Percentiles rank a stretch among this genome's conserved stretches.
These are phyloP conservation scores for Neolamprologus tretocephalus DNA, from an alignment of 2,113 vertebrate species.

Conservation along the genomic window DNA sequence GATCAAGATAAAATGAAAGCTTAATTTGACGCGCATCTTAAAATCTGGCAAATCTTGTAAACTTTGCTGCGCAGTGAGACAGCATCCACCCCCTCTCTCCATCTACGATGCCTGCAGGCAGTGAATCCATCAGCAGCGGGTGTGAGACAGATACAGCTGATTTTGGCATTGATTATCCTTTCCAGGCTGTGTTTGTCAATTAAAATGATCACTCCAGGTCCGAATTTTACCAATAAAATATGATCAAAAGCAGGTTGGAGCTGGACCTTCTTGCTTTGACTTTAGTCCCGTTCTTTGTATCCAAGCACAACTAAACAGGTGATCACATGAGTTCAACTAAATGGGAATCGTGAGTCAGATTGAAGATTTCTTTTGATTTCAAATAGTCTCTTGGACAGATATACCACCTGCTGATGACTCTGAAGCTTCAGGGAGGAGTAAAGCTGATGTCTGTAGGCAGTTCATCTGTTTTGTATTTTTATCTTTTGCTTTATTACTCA, in stretches of 20 bases:
- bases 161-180: neutral
- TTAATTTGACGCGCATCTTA: neutral
- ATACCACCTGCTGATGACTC: neutral
- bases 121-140: neutral
- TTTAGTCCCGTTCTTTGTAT: neutral
- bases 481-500: neutral
- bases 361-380: neutral
- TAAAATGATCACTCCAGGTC: neutral
- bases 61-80: neutral
- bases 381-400: neutral
- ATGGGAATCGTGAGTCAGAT: neutral
- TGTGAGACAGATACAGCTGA: neutral
- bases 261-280: neutral
- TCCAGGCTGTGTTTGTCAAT: neutral
- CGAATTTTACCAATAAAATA: neutral
- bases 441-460: neutral
- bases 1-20: neutral
- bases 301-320: neutral
- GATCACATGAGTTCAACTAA: neutral
- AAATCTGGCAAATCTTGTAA: neutral
- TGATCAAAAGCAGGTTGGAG: neutral
- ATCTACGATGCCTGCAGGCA: neutral
- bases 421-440: neutral
- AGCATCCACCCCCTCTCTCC: neutral
- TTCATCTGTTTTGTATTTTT: constrained; percentile 9